Conservation (phyloP, 2,888 invertebrate species). For the Coelogynopora nodosa region DNA sequence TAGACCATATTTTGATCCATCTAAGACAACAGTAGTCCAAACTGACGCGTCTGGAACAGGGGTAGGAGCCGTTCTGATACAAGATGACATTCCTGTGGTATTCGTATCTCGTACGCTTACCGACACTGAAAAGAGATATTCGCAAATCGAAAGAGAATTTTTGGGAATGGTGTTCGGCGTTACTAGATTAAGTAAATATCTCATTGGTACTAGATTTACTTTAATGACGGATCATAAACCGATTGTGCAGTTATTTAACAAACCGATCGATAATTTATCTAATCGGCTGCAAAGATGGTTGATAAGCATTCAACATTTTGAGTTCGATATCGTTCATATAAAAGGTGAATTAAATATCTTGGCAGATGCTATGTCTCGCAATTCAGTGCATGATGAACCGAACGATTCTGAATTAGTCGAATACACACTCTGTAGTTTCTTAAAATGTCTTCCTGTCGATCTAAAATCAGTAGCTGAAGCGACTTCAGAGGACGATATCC, state of each 20-base stretch:
- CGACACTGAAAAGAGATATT: conserved; percentile 9
- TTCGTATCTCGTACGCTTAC: conserved; percentile 3
- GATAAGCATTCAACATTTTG: conserved; percentile 15
- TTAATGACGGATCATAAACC: conserved; percentile 15
- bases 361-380: not conserved
- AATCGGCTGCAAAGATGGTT: conserved; percentile 22
- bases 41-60: conserved; percentile 21
- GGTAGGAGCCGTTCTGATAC: not conserved
- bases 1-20: conserved; percentile 10
- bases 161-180: not conserved
- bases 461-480: not conserved
- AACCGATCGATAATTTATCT: conserved; percentile 9
- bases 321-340: conserved; percentile 3
- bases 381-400: not conserved
- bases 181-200: not conserved
- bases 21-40: not conserved
- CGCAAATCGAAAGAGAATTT: conserved; percentile 30
- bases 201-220: not conserved
- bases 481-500: not conserved
- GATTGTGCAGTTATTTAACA: not conserved
- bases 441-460: not conserved
- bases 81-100: conserved; percentile 15
- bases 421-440: not conserved
- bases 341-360: conserved; percentile 4
- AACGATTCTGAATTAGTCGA: not conserved